Base-by-base conservation (phyloP, 2,888 invertebrate species). In the Apocheima hispidaria region DNA sequence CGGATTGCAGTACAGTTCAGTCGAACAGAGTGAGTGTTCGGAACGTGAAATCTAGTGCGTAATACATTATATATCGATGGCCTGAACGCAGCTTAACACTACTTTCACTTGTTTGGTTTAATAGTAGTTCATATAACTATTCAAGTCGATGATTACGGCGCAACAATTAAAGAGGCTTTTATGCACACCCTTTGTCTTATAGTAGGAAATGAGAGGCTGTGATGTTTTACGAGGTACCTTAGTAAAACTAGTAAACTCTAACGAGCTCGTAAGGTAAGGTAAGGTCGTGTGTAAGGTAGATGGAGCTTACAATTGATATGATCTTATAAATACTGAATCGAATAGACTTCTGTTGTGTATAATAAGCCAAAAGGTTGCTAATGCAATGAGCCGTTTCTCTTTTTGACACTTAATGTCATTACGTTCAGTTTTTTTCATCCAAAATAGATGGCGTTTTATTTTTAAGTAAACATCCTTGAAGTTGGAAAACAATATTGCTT, bases 51-150 rank as follows among this genome's bases (percentile, higher is more conserved):
- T n/a, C n/a, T n/a, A n/a, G n/a, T n/a, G n/a, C n/a, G n/a, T n/a
- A n/a, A n/a, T n/a, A n/a, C n/a, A n/a, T n/a, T n/a, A n/a, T n/a
- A n/a, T n/a, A n/a, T n/a, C n/a, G n/a, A n/a, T n/a, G n/a, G n/a
- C 28, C 26, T 44, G 16, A n/a, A 46, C 46, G 0, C 46, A 18
- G 30, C 46, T 26, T 44, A 72, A 81, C 77, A 72, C 70, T 60
- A 76, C 73, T 78, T 81, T 79, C 77, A 77, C 83, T 83, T 78
- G 82, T 80, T 79, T 76, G 66, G 63, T 79, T 80, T 84, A 84
- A 83, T 84, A 82, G 81, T 77, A 68, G 68, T 63, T 53, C 66
- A 69, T 73, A 65, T 61, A 61, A 58, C 60, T 66, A 68, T 72
- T 69, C 59, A 66, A 53, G 33, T 55, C 51, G 54, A 63, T 58